Evolutionary conservation across 2,797 vertebrate genomes (phyloP), one percentile per base, ranked within the genome.

Genomic region (Mallotus villosus): DNA sequence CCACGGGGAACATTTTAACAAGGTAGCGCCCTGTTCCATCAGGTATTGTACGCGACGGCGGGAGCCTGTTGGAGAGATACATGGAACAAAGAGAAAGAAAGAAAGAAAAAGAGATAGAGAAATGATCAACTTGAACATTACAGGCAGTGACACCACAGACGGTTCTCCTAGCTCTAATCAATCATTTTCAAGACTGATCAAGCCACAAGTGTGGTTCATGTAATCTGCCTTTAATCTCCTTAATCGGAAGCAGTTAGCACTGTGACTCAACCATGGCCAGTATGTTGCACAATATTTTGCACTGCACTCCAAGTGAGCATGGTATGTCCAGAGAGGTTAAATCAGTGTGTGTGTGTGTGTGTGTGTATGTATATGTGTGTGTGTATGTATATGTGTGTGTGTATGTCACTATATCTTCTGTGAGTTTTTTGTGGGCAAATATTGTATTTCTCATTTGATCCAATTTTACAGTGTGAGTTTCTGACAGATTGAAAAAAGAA

Each of bases 331-430:
- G 32, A 34, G 32, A 34, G 32, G 32, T 34, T 70, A 75, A 53
- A 4, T 63, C 8, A 32, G 49, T 16, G 49, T 51, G 12, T 51
- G 49, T 51, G 49, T 51, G 49, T 51, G 12, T 51, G 12, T 51
- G 1, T n/a, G n/a, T n/a, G n/a, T n/a, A n/a, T n/a, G n/a, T 51
- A 2, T 51, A 82, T 90, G 84, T 90, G 87, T 83, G 84, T 84
- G 79, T 85, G 84, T 89, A 51, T 51, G 49, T 51, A 2, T 51
- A 82, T 90, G 84, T 90, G 87, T 83, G 84, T 84, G 79, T 85
- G 84, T 89, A 51, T 51, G 49, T 34, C 32, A 90, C 86, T 82
- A 84, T 81, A 89, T 90, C 85, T 84, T 79, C 81, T 74, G 32
- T 63, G 74, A 88, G 84, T 82, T 81, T 73, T 81, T 73, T 78